phyloP scores from a whole-genome alignment of 2,888 invertebrate species.

The Epirrita christyi region DNA sequence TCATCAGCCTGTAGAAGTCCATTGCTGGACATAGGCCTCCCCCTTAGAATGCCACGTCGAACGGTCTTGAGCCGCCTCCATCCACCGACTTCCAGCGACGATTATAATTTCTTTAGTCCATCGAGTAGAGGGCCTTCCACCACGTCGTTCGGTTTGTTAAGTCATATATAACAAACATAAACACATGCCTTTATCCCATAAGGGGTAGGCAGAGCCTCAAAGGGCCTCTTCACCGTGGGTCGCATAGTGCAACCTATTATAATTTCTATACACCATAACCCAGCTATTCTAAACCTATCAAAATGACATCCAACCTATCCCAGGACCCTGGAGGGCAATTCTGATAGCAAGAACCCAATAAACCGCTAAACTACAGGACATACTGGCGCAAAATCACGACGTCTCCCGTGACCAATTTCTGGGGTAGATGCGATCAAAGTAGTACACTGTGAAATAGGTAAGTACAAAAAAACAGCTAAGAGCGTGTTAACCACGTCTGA shows the following conservation, averaged over 20 bases:
- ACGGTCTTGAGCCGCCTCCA: too few relatives aligned
- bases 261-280: constrained; percentile 7
- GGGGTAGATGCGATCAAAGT: constrained; percentile 63
- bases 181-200: too few relatives aligned
- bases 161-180: too few relatives aligned
- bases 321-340: constrained; percentile 57
- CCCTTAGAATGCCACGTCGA: too few relatives aligned
- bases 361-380: constrained; percentile 72
- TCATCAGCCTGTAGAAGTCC: too few relatives aligned
- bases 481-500: not conserved
- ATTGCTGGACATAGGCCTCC: too few relatives aligned
- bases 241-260: constrained; percentile 6
- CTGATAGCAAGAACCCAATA: constrained; percentile 52
- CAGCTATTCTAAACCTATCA: constrained; percentile 22
- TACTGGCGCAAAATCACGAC: constrained; percentile 69
- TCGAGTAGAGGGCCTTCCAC: too few relatives aligned
- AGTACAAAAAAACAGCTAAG: constrained; percentile 63
- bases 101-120: too few relatives aligned
- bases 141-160: too few relatives aligned
- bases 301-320: constrained; percentile 27
- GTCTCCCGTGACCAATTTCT: constrained; percentile 77
- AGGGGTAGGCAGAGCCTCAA: too few relatives aligned
- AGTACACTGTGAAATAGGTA: constrained; percentile 64
- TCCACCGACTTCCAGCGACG: too few relatives aligned
- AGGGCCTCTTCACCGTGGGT: too few relatives aligned